These are phyloP conservation scores for Myodes glareolus DNA, from an alignment of 2,113 vertebrate genomes.

Conservation along the genomic window DNA sequence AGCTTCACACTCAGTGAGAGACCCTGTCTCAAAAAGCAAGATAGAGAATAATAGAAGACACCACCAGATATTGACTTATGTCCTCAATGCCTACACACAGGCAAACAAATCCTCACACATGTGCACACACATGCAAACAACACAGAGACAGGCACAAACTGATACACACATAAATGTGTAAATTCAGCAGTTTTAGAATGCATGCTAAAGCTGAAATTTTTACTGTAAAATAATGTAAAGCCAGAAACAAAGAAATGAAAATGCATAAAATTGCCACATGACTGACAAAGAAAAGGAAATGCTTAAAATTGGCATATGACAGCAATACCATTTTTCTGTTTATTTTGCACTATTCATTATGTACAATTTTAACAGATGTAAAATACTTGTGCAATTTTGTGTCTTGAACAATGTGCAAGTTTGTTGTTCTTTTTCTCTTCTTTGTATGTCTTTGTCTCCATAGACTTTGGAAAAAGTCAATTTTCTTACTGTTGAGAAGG, in stretches of 20 bases:
- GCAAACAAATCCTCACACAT: background rate
- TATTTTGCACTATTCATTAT: background rate
- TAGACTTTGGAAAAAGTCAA: background rate
- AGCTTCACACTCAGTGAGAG: background rate
- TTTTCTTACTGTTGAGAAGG: background rate
- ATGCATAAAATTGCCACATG: background rate
- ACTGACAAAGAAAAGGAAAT: background rate
- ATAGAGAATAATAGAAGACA: background rate
- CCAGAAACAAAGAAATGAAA: background rate
- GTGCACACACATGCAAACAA: background rate
- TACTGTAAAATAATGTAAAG: background rate
- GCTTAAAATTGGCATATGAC: background rate
- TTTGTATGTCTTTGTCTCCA: background rate
- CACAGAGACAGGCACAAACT: background rate
- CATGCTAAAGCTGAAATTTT: background rate
- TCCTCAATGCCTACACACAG: background rate
- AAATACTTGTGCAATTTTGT: background rate
- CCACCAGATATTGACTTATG: no score
- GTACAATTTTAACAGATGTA: background rate
- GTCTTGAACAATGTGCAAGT: background rate
- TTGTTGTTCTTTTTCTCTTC: background rate
- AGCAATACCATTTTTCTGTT: conserved; percentile 12
- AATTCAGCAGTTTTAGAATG: background rate
- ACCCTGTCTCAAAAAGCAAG: background rate
- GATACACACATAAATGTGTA: background rate